Percentiles rank a stretch among this genome's conserved stretches.
These are phyloP conservation scores for Crypturellus tataupa DNA, from an alignment of 2,797 vertebrate genomes.

Conservation along the genomic window DNA sequence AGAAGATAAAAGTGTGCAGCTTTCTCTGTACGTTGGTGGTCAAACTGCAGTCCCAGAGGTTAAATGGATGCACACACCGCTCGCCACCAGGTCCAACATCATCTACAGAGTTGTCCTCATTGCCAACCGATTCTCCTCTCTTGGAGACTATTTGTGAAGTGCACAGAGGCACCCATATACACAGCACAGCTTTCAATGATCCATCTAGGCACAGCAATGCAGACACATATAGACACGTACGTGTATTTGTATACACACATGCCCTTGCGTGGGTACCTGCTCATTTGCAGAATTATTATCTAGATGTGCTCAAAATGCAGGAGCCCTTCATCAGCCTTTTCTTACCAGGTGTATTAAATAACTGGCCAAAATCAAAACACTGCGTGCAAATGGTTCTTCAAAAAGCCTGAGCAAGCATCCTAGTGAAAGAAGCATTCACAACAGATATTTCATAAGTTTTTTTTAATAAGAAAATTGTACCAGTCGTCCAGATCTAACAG, in stretches of 20 bases:
- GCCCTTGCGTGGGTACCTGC: rapidly evolving
- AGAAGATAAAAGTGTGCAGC: not conserved
- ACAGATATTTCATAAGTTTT: not conserved
- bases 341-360: not conserved
- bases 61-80: rapidly evolving
- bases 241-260: no score
- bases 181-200: not conserved
- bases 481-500: not conserved
- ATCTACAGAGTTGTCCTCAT: not conserved
- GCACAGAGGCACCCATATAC: rapidly evolving
- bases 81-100: not conserved
- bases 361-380: not conserved
- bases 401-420: not conserved
- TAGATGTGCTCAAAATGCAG: not conserved
- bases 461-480: not conserved
- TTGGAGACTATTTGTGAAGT: not conserved
- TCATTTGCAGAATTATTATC: not conserved
- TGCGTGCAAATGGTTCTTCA: not conserved
- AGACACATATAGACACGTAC: rapidly evolving
- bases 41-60: not conserved
- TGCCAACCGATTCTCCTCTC: not conserved
- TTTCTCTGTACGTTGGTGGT: not conserved
- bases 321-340: not conserved
- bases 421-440: not conserved
- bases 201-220: not conserved